Conservation (phyloP, 2,113 vertebrate species). For the Ictalurus punctatus region DNA sequence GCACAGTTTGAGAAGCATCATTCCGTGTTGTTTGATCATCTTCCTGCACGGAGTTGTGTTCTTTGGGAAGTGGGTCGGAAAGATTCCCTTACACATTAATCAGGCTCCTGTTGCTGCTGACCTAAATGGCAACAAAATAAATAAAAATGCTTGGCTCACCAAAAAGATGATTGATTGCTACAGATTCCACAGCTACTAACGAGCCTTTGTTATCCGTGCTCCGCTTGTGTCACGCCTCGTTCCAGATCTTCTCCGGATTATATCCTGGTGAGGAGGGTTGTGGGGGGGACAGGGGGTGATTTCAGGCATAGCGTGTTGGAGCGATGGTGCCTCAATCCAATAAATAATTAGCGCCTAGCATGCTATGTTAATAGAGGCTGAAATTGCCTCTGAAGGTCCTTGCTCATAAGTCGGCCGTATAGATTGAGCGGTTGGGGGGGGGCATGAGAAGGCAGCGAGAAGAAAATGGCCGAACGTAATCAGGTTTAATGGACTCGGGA, state of each 20-base stretch:
- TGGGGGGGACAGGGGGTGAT: conserved; percentile 51
- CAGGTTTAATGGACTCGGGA: conserved; percentile 93
- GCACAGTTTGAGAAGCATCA: background rate
- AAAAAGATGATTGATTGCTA: conserved; percentile 54
- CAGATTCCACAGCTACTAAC: conserved; percentile 38
- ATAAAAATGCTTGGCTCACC: conserved; percentile 49
- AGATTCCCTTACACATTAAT: conserved; percentile 48
- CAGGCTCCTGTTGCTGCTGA: conserved; percentile 47
- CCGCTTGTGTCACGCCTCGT: conserved; percentile 46
- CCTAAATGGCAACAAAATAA: conserved; percentile 43
- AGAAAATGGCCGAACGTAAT: conserved; percentile 92
- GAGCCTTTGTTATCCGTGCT: conserved; percentile 51
- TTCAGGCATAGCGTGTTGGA: conserved; percentile 39
- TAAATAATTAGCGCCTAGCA: conserved; percentile 86
- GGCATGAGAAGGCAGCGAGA: conserved; percentile 80
- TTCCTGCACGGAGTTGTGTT: conserved; percentile 14
- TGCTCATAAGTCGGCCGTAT: conserved; percentile 92
- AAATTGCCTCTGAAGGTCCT: conserved; percentile 92
- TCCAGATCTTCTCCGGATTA: background rate
- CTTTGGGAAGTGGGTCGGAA: conserved; percentile 50
- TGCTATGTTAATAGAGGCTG: conserved; percentile 85
- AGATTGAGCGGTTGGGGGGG: conserved; percentile 83
- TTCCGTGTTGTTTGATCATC: background rate
- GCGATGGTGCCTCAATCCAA: conserved; percentile 69
- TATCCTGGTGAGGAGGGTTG: background rate